phyloP scores from a whole-genome alignment of 2,797 vertebrate species.

The Sylvia borin region DNA sequence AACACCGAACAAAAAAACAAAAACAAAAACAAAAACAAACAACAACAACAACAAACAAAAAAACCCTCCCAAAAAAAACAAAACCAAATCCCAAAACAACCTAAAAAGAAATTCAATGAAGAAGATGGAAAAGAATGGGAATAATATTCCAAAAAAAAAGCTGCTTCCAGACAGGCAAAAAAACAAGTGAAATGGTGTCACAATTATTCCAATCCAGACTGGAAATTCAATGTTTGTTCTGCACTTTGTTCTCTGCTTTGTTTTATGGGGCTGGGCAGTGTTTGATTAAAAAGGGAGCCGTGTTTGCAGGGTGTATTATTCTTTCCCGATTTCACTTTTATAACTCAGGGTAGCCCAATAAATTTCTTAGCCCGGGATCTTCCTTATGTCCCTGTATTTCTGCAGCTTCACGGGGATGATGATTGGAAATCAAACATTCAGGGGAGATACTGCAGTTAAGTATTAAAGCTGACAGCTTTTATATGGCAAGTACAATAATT shows the following conservation, averaged over 20 bases:
- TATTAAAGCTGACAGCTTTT: conserved; percentile 27
- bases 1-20: not conserved
- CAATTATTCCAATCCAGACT: not conserved
- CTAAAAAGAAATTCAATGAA: not conserved
- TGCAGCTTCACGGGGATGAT: not conserved
- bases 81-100: not conserved
- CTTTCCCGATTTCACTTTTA: not conserved
- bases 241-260: not conserved
- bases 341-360: not conserved
- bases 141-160: not conserved
- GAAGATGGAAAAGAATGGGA: not conserved
- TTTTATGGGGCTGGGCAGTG: not conserved
- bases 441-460: not conserved
- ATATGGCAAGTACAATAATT: conserved; percentile 36
- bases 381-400: not conserved
- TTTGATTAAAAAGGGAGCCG: not conserved
- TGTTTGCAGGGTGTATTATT: not conserved
- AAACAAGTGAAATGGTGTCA: not conserved
- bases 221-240: conserved; percentile 19
- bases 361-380: not conserved
- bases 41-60: too few species aligned
- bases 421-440: conserved; percentile 51
- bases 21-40: not conserved
- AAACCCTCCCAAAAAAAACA: too few species aligned
- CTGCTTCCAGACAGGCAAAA: not conserved